Conservation (phyloP, 2,113 vertebrate species). For the pig (Sus scrofa) region DNA sequence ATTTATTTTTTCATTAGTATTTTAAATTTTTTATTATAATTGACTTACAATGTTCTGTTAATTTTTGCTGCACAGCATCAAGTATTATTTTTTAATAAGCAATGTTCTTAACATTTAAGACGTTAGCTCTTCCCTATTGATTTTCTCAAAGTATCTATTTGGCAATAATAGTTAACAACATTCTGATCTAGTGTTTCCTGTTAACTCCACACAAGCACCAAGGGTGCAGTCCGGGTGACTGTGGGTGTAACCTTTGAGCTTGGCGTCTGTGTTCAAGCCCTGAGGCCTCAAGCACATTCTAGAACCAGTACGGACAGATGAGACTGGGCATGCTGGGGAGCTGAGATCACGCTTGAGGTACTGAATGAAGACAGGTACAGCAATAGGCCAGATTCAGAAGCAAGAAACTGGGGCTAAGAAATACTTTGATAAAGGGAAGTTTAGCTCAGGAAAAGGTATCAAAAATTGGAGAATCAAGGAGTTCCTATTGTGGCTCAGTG, state of each 20-base stretch:
- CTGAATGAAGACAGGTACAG: neutral
- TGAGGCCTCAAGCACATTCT: neutral
- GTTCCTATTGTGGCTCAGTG: no score
- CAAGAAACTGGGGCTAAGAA: neutral
- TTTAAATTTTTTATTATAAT: no score
- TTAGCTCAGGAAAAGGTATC: neutral
- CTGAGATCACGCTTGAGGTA: neutral
- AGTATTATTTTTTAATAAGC: neutral
- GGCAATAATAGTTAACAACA: neutral
- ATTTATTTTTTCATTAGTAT: no score
- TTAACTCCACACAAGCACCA: neutral
- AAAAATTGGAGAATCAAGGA: neutral
- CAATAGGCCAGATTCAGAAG: neutral
- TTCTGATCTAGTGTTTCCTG: neutral
- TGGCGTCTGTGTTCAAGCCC: neutral
- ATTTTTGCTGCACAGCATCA: no score
- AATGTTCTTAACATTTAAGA: neutral
- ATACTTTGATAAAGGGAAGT: accelerated
- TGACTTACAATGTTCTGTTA: no score
- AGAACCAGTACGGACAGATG: neutral
- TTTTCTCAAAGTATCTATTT: neutral
- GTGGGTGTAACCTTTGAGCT: neutral
- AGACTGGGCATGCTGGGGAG: neutral
- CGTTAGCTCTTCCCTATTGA: neutral
- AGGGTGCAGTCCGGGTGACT: neutral